Evolutionary conservation across 92 coral and sea anemone genomes (phyloP), one percentile per base, ranked within the genome.

Genomic region (Desmophyllum pertusum): DNA sequence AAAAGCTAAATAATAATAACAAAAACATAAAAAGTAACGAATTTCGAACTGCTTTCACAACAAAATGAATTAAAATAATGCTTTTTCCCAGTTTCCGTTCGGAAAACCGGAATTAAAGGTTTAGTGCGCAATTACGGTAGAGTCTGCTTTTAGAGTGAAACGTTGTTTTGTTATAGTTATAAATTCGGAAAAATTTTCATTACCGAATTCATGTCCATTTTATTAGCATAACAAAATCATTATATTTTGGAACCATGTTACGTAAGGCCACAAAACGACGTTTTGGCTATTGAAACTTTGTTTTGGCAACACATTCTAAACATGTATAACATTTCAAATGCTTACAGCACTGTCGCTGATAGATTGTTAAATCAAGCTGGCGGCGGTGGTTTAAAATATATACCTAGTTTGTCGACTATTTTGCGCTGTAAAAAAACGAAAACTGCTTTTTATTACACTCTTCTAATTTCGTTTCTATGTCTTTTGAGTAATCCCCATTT

Each of bases 221-320:
- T 31, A 8, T 6, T 23, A 23, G 73, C 45, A 59, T 27, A 13
- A 68, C 52, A 37, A 80, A 50, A 21, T 18, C 62, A 53, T 6
- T 31, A 62, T 13, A 33, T 36, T 69, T 36, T 13, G 14, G 21
- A 31, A 21, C 9, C 62, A 46, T 19, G 36, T 63, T n/a, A 0
- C 40, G 5, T 42, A n/a, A n/a, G n/a, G n/a, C 42, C 51, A 51
- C n/a, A 69, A 14, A 36, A 29, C 17, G 43, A 63, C 43, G 57
- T 43, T 46, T 46, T 46, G 8, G 15, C 15, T 59, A n/a, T 52
- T 10, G 41, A 33, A 30, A 42, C 45, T 25, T 69, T 68, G 84
- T 46, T 80, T 80, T 80, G 76, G 76, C 10, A 68, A 80, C 77
- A 68, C 0, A 25, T 29, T 13, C 67, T n/a, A 80, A 80, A 68